Evolutionary conservation across 2,113 vertebrate genomes (phyloP), one percentile per base, ranked within the genome.

Genomic region (Geococcyx californianus): DNA sequence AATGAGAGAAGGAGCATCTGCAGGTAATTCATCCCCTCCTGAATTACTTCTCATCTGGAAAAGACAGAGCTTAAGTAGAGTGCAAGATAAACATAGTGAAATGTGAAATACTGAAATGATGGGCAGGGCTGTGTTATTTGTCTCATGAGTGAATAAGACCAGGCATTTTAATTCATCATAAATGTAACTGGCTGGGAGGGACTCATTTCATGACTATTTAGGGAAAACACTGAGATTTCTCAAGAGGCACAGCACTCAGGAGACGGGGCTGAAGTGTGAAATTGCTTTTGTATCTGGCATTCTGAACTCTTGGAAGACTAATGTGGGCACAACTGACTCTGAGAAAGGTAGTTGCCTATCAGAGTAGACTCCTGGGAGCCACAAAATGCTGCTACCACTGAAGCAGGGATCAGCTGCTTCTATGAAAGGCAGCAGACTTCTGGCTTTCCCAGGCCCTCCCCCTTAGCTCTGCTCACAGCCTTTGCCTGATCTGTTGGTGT

Each of bases 11-110:
- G 34, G n/a, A 91, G 12, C 55, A 89, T 76, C 74, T 79, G 69
- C 62, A 79, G 58, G 56, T 94, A 62, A 23, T 75, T 95, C 80
- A n/a, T n/a, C n/a, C n/a, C n/a, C 91, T 62, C 63, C 87, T 95
- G 87, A 92, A 89, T 86, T 92, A 77, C 70, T 78, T 11, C 78
- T 94, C n/a, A 44, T 44, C 81, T 91, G 51, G 38, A 84, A 89
- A 84, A 79, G 66, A 92, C 31, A 75, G 52, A 77, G 34, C 14
- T 84, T 56, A 75, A 76, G 55, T 9, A 70, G 26, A 2, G 0
- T 29, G 51, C n/a, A 67, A 87, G 59, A 68, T 74, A 89, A 95
- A 62, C 31, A 84, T 33, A 62, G 45, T 77, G 67, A 89, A 82
- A 84, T 54, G 28, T 7, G 44, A 83, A 93, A 83, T 63, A 64